Evolutionary conservation across 2,113 vertebrate species (phyloP), one percentile per base, ranked within the genome.

Genomic region (Leucopsar rothschildi): DNA sequence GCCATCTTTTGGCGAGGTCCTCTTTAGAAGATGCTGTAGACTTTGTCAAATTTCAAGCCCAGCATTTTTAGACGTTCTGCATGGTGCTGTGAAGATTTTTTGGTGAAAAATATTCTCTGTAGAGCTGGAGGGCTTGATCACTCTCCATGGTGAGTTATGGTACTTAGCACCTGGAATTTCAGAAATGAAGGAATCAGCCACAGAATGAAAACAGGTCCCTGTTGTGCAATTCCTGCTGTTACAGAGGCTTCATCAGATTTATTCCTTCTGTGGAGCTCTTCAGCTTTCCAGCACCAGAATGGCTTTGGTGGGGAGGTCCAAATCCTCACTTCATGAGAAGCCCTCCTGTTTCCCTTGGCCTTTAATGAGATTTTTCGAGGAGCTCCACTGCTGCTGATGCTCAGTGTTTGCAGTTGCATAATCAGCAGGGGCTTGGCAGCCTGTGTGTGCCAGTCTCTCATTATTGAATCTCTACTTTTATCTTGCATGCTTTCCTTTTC

Each of bases 61-160:
- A 18, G 37, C 45, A 1, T 68, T 82, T 79, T 44, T 20, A 37
- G 39, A 1, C 5, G 0, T 57, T 82, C 20, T 68, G 11, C 7
- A 0, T 28, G 27, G 15, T 56, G 56, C 78, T 80, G 1, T 11
- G 69, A 59, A 75, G 35, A 4, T 18, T 64, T 64, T 64, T 39
- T 31, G 42, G 17, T 78, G 57, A 40, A 6, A 28, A 23, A 44
- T 29, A 29, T 45, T 53, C 15, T 23, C 45, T 73, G 44, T 39
- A 7, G 73, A 84, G 65, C 60, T 14, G 2, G 20, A 4, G 50
- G 25, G 33, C 16, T 35, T n/a, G 66, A 7, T 68, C 22, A 22
- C 21, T 47, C 0, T 47, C 49, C 2, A 0, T 17, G 27, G 33
- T 31, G 77, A 52, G 56, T n/a, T 29, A 1, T 0, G 6, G 52